Evolutionary conservation across 2,113 vertebrate species (phyloP).

Genomic region (Entomyzon cyanotis): DNA sequence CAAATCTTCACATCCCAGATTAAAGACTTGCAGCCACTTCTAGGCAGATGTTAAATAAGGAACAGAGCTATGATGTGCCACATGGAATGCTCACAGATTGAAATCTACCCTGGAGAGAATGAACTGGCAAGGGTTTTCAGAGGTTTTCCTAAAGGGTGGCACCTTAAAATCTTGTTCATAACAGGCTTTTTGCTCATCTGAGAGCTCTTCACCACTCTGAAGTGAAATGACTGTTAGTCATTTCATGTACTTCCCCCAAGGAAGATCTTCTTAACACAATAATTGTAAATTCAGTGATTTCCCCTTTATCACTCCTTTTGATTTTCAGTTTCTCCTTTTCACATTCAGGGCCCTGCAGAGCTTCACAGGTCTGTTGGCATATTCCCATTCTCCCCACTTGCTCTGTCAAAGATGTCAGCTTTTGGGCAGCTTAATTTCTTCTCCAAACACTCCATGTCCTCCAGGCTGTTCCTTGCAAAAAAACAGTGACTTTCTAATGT

Average conservation of each 20-base stretch:
- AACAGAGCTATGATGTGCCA: background rate
- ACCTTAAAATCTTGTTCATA: background rate
- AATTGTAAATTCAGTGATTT: background rate
- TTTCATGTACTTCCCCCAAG: background rate
- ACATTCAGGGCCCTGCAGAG: background rate
- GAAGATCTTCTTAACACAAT: background rate
- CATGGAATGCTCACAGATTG: background rate
- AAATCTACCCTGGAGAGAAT: background rate
- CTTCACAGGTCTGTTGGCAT: background rate
- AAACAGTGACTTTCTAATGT: background rate
- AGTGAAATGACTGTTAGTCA: background rate
- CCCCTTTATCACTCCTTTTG: background rate
- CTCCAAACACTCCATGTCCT: rapidly evolving
- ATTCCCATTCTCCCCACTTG: background rate
- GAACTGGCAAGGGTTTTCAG: background rate
- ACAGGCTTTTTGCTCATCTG: background rate
- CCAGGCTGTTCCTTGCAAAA: background rate
- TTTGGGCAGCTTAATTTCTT: background rate
- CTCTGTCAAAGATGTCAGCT: background rate
- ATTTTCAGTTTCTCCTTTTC: background rate
- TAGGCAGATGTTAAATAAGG: background rate
- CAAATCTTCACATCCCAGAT: background rate
- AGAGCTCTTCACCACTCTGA: background rate
- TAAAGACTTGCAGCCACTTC: background rate
- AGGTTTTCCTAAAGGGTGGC: background rate